These are phyloP conservation scores for Iphiclides podalirius DNA, from an alignment of 2,888 invertebrate species.

Conservation along the genomic window DNA sequence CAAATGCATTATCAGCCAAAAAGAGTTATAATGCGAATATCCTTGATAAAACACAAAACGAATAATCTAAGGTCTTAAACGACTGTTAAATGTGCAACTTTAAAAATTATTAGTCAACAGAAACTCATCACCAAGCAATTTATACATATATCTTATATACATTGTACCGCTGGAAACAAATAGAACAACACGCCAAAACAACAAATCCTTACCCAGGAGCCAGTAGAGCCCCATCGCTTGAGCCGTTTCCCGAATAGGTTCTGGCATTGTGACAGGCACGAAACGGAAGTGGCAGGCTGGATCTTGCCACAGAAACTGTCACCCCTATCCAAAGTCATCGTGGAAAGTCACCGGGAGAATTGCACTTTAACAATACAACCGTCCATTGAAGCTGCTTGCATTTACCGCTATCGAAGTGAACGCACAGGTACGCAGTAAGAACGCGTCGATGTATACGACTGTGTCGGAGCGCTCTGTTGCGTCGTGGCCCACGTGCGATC, in stretches of 20 bases:
- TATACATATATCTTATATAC: too few relatives aligned
- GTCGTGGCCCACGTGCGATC: constrained; percentile 47
- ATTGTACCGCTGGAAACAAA: too few relatives aligned
- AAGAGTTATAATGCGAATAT: too few relatives aligned
- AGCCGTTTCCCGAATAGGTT: constrained; percentile 84
- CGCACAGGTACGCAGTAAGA: constrained; percentile 4
- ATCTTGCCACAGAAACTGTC: constrained; percentile 72
- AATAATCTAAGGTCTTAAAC: too few relatives aligned
- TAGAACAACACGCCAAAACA: too few relatives aligned
- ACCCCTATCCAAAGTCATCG: constrained; percentile 72
- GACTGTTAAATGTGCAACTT: too few relatives aligned
- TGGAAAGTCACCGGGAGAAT: constrained; percentile 40
- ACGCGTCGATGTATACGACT: constrained; percentile 15
- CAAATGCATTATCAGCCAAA: too few relatives aligned
- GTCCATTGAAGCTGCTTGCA: constrained; percentile 18
- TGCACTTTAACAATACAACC: constrained; percentile 18
- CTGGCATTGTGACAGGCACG: constrained; percentile 79
- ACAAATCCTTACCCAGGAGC: constrained; percentile 83
- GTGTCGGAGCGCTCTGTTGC: constrained; percentile 10
- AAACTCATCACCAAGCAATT: too few relatives aligned
- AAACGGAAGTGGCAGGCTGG: constrained; percentile 73
- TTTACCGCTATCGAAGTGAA: constrained; percentile 8
- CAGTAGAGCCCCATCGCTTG: constrained; percentile 86
- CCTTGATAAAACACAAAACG: too few relatives aligned
- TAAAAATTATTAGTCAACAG: too few relatives aligned